Conservation (phyloP, 1,140 invertebrate species). For the Neodiprion virginianus region DNA sequence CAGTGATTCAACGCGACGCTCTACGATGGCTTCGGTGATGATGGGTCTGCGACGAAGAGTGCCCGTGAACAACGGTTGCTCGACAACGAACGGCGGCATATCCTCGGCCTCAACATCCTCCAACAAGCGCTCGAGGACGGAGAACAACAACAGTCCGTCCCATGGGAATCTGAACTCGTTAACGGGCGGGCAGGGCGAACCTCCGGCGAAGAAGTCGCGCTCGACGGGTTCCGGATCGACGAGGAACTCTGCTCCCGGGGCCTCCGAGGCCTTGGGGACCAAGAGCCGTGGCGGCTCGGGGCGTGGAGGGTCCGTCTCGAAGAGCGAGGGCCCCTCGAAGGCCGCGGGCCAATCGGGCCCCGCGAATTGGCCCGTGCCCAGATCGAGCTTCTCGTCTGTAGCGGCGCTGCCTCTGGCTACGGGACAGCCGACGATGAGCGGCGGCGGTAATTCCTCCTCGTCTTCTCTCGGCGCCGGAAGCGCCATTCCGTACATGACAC, state of each 20-base stretch:
- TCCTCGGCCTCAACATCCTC: conserved; percentile 39
- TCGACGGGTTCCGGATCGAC: conserved; percentile 23
- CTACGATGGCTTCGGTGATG: conserved; percentile 54
- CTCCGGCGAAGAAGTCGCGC: conserved; percentile 53
- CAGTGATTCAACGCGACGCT: neutral
- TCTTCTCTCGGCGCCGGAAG: conserved; percentile 41
- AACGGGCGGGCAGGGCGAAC: conserved; percentile 42
- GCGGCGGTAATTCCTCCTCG: conserved; percentile 34
- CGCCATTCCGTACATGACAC: conserved; percentile 56
- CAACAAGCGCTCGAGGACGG: conserved; percentile 55
- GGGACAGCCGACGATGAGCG: conserved; percentile 38
- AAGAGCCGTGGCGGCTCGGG: conserved; percentile 30
- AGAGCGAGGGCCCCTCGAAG: conserved; percentile 37
- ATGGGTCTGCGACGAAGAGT: conserved; percentile 59
- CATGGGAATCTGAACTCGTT: conserved; percentile 59
- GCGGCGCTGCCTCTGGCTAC: conserved; percentile 41
- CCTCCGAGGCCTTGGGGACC: conserved; percentile 13
- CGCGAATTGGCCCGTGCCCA: conserved; percentile 43
- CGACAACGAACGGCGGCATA: conserved; percentile 26
- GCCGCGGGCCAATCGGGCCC: conserved; percentile 46
- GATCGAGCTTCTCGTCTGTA: conserved; percentile 46
- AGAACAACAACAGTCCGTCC: conserved; percentile 60
- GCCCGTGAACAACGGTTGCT: conserved; percentile 44
- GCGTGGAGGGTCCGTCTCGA: neutral
- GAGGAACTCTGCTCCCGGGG: neutral